Percentiles rank a stretch among this genome's conserved stretches.
These are phyloP conservation scores for Spea multiplicata DNA, from an alignment of 2,113 vertebrate genomes.

Conservation along the genomic window DNA sequence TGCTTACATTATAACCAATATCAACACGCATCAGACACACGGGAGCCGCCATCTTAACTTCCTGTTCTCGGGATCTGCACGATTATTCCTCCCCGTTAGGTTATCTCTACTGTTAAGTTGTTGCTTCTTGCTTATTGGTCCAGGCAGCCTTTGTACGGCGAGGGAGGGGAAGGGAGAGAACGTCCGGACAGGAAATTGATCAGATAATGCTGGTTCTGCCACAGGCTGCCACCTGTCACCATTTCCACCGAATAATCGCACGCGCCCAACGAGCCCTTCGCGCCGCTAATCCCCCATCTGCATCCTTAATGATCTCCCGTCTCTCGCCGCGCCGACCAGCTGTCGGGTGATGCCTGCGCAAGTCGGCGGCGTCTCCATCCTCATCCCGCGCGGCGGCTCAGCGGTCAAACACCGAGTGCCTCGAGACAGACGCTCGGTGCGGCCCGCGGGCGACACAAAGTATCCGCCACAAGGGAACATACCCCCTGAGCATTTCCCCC, in stretches of 20 bases:
- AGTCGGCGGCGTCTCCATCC: neutral
- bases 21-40: neutral
- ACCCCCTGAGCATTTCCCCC: no score
- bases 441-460: neutral
- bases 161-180: no score
- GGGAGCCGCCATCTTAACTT: neutral
- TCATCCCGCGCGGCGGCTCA: neutral
- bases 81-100: no score
- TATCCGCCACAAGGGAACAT: no score
- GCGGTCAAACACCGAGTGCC: neutral
- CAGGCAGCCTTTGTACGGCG: neutral
- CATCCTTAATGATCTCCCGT: neutral
- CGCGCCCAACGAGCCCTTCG: no score
- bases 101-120: no score
- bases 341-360: neutral
- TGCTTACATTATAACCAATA: neutral
- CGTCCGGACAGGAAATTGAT: no score
- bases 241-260: no score
- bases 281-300: neutral
- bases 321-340: conserved; percentile 13
- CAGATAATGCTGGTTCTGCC: no score
- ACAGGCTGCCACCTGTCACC: no score
- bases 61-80: no score
- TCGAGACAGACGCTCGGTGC: neutral
- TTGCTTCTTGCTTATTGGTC: no score